Evolutionary conservation across 2,797 vertebrate species (phyloP), one percentile per base, ranked within the genome.

Genomic region (Ctenosaura bakeri): DNA sequence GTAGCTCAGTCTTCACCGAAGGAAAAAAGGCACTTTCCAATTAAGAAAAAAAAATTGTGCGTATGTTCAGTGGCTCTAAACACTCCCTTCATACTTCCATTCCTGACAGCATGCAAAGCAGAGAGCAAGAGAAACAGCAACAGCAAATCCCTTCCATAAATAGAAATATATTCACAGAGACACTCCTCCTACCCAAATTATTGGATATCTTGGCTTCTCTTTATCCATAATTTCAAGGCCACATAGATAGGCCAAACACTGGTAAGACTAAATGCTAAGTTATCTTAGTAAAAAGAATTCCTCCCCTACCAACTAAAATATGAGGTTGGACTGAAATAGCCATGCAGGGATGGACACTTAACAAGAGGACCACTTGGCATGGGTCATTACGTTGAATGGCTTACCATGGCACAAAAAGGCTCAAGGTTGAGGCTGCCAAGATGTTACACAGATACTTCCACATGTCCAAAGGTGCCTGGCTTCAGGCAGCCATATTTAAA

Each of bases 11-110:
- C 32, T 54, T 35, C 66, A 76, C 10, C 16, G n/a, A n/a, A 0
- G 0, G 29, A 24, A 64, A 90, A 93, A 95, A 96, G 94, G 95
- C 94, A 95, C 91, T 95, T 95, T 16, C 54, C 83, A 74, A 7
- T 29, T 50, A 82, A 50, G n/a, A 79, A 35, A 82, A 88, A 88
- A 82, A 6, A 82, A 6, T 46, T 85, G 66, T 56, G 73, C 32
- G 52, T 52, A 81, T 59, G 18, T 6, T 16, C 50, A 86, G 62
- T 32, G 6, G 10, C 50, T 77, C 76, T 46, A 81, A 46, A 66
- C 16, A 18, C 16, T 76, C 0, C 0, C n/a, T 89, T 16, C 20
- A 16, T 26, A 83, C 52, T 73, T 56, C 32, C 38, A 71, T 79
- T 87, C 46, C 24, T 59, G 0, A 0, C 14, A 69, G 50, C 26